Conservation (phyloP, 2,888 invertebrate species). For the Rhagium mordax region DNA sequence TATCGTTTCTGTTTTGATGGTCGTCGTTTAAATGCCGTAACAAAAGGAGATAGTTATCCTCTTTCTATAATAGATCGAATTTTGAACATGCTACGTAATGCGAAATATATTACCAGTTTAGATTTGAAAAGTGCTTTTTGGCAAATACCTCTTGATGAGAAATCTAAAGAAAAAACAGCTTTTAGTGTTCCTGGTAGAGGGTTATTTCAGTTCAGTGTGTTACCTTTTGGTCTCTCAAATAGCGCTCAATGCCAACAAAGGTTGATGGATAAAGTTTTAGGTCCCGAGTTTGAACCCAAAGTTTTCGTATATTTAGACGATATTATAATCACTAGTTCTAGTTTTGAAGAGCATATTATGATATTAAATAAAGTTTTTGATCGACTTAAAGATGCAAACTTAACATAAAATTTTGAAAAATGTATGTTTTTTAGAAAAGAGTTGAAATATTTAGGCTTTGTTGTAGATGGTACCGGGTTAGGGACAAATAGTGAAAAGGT, state of each 20-base stretch:
- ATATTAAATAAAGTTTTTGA: background rate
- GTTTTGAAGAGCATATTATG: background rate
- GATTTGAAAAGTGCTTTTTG: slow-evolving; percentile 59
- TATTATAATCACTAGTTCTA: background rate
- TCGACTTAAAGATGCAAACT: too few species aligned
- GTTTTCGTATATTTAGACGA: background rate
- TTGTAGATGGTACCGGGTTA: background rate
- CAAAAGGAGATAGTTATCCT: slow-evolving; percentile 58
- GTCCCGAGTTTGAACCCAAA: background rate
- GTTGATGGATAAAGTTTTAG: background rate
- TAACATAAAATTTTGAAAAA: too few species aligned
- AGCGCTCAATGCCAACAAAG: background rate
- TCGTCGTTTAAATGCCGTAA: slow-evolving; percentile 58
- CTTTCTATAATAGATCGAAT: slow-evolving; percentile 58
- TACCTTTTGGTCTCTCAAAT: background rate
- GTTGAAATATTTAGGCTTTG: too few species aligned
- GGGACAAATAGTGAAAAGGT: background rate
- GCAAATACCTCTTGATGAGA: slow-evolving; percentile 52
- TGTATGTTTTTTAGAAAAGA: too few species aligned
- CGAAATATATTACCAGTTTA: slow-evolving; percentile 58
- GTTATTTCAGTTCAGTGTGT: too few species aligned
- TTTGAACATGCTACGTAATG: slow-evolving; percentile 55
- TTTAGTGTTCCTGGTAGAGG: too few species aligned
- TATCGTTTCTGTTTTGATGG: slow-evolving; percentile 60
- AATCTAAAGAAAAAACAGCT: background rate